Conservation (phyloP, 2,888 invertebrate species). For the Carcina quercana region DNA sequence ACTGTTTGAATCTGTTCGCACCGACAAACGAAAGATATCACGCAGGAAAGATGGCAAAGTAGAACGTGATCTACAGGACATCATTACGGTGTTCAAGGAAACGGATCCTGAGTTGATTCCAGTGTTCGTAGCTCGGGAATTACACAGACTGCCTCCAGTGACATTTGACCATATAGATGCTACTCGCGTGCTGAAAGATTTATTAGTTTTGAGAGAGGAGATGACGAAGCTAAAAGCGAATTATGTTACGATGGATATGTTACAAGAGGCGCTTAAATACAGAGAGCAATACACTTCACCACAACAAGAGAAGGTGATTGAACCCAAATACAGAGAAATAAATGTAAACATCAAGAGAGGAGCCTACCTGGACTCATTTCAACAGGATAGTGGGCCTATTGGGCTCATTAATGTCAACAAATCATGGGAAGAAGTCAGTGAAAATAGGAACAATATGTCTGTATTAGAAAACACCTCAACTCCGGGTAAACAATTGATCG, state of each 20-base stretch:
- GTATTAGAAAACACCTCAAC: too few relatives aligned
- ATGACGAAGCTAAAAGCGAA: neutral
- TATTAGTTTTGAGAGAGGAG: neutral
- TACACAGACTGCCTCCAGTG: constrained; percentile 10
- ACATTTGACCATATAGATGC: constrained; percentile 12
- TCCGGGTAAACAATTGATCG: too few relatives aligned
- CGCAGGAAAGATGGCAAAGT: constrained; percentile 10
- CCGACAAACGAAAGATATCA: constrained; percentile 2
- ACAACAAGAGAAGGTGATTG: too few relatives aligned
- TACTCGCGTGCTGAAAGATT: constrained; percentile 11
- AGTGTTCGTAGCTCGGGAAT: constrained; percentile 11
- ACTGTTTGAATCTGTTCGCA: constrained; percentile 11
- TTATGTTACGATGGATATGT: too few relatives aligned
- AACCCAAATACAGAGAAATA: too few relatives aligned
- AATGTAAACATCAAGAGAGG: constrained; percentile 1
- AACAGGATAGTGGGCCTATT: too few relatives aligned
- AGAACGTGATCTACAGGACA: constrained; percentile 9
- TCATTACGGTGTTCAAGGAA: constrained; percentile 9
- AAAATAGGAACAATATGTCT: too few relatives aligned
- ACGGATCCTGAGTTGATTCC: constrained; percentile 7
- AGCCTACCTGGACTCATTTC: neutral
- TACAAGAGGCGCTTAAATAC: neutral
- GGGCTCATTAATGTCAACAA: too few relatives aligned
- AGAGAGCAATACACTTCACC: neutral
- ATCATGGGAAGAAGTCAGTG: too few relatives aligned